Evolutionary conservation across 2,888 invertebrate species (phyloP).

Genomic region (Heliconius cydno): DNA sequence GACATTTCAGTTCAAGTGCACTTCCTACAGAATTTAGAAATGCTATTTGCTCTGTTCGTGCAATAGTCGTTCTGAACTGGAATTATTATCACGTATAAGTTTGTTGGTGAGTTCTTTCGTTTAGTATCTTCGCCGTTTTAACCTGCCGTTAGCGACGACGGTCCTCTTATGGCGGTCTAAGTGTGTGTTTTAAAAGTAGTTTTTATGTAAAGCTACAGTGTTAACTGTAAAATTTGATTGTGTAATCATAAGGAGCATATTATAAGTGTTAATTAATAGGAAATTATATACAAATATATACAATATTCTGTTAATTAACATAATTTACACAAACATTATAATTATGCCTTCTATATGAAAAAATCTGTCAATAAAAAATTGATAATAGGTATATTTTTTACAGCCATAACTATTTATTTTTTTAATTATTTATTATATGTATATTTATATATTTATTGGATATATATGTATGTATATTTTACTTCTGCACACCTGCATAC

Average conservation of each 20-base stretch:
- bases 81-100: conserved; percentile 44
- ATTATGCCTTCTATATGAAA: no score
- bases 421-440: no score
- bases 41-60: conserved; percentile 42
- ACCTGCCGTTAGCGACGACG: not conserved
- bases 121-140: conserved; percentile 5
- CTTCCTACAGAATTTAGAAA: conserved; percentile 44
- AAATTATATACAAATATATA: not conserved
- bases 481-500: no score
- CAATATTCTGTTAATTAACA: no score
- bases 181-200: not conserved
- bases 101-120: conserved; percentile 35
- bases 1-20: conserved; percentile 44
- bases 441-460: no score
- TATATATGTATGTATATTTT: no score
- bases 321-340: no score
- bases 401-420: not conserved
- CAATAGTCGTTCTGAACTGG: conserved; percentile 35
- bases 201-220: not conserved
- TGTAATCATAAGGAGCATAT: not conserved
- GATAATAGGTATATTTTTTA: no score
- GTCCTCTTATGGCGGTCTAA: conserved; percentile 6
- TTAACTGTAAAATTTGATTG: not conserved
- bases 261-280: not conserved
- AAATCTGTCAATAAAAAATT: no score